Percentiles rank a stretch among this genome's conserved stretches.
Evolutionary conservation across 2,888 invertebrate genomes (phyloP).

Genomic region (Julus scandinavius): DNA sequence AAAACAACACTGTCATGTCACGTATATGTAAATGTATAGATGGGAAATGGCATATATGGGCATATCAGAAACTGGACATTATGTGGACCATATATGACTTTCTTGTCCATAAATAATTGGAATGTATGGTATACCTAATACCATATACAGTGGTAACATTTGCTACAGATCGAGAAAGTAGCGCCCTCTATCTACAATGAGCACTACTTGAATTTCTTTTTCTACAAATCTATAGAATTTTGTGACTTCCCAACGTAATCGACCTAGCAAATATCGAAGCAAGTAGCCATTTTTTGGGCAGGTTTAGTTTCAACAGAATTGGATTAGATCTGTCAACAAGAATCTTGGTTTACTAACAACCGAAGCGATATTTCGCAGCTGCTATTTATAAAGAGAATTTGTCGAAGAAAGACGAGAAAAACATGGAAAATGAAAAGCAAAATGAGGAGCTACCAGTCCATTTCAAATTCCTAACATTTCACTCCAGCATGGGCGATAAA

Average conservation of each 20-base stretch:
- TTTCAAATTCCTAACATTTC: background rate
- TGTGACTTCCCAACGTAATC: background rate
- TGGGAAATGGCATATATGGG: no score
- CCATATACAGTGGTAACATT: no score
- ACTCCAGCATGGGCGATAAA: background rate
- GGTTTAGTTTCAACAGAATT: constrained; percentile 26
- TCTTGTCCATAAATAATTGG: no score
- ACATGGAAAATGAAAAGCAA: constrained; percentile 42
- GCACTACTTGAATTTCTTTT: background rate
- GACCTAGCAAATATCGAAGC: background rate
- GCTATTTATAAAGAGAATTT: constrained; percentile 49
- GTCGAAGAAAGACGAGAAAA: constrained; percentile 43
- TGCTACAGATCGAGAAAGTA: no score
- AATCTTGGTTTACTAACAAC: constrained; percentile 51
- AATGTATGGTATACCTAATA: no score
- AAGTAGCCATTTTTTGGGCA: constrained; percentile 2
- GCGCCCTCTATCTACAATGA: no score
- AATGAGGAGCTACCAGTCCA: background rate
- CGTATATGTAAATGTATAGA: no score
- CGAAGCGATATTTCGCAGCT: constrained; percentile 47
- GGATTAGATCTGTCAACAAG: constrained; percentile 48
- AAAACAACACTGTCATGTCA: no score
- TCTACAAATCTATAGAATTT: background rate
- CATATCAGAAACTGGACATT: no score
- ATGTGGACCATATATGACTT: no score